phyloP scores from a whole-genome alignment of 1,140 invertebrate genomes.

The Gyrodactylus bullatarudis region DNA sequence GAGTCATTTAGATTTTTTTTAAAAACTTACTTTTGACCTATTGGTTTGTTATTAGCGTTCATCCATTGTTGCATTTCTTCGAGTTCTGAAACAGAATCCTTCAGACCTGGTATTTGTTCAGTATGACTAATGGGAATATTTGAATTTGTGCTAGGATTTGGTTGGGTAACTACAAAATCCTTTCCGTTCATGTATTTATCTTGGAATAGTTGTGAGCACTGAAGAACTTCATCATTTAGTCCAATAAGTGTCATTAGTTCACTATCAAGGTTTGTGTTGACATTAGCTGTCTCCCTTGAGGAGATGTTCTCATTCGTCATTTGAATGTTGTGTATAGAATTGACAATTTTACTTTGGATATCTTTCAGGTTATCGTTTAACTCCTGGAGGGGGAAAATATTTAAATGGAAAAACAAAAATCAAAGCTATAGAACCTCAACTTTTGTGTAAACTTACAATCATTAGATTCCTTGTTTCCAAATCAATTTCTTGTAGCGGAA shows the following conservation, averaged over 20 bases:
- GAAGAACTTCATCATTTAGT: not conserved
- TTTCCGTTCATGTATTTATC: not conserved
- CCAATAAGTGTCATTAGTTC: not conserved
- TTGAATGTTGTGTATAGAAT: not conserved
- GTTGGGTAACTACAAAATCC: not conserved
- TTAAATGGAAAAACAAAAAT: not conserved
- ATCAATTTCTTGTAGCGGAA: not conserved
- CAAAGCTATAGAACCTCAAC: not conserved
- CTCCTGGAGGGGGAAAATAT: not conserved
- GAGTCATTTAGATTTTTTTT: not conserved
- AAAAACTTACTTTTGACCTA: not conserved
- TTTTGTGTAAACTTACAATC: not conserved
- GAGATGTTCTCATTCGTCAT: not conserved
- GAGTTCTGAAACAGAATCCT: not conserved
- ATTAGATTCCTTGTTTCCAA: not conserved
- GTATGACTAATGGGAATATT: too few relatives aligned
- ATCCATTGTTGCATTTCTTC: not conserved
- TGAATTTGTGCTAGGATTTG: not conserved
- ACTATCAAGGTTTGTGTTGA: not conserved
- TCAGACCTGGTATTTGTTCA: not conserved
- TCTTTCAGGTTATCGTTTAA: not conserved
- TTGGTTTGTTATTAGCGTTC: too few relatives aligned
- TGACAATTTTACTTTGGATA: not conserved
- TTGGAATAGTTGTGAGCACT: not conserved
- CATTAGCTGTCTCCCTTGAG: not conserved